These are phyloP conservation scores for Amitus sp. DNA, from an alignment of 2,888 invertebrate genomes.

Conservation along the genomic window DNA sequence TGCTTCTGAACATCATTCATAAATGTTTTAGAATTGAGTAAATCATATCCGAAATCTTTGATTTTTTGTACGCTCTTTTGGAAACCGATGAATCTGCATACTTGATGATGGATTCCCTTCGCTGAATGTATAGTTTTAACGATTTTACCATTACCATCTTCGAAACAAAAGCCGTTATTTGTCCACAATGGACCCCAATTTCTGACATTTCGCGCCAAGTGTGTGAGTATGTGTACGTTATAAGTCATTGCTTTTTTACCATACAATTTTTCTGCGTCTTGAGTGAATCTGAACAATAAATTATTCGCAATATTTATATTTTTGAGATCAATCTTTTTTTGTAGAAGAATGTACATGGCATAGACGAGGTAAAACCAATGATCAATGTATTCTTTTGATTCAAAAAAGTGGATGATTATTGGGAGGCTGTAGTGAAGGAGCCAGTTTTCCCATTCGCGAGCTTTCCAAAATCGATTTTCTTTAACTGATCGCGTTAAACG, in stretches of 20 bases:
- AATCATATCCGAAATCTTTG: no score
- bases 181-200: conserved; percentile 29
- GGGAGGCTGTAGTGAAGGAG: conserved; percentile 15
- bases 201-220: conserved; percentile 26
- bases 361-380: conserved; percentile 18
- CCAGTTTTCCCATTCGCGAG: conserved; percentile 21
- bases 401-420: background rate
- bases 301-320: conserved; percentile 18
- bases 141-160: conserved; percentile 18
- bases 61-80: background rate
- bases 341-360: conserved; percentile 10
- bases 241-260: conserved; percentile 22
- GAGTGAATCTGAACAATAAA: conserved; percentile 9
- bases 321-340: conserved; percentile 7
- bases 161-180: conserved; percentile 32
- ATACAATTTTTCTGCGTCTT: conserved; percentile 15
- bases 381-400: conserved; percentile 8
- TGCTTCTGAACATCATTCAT: no score
- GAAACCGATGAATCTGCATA: conserved; percentile 12
- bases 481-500: conserved; percentile 6
- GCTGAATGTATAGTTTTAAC: conserved; percentile 16
- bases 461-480: conserved; percentile 21
- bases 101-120: conserved; percentile 24
- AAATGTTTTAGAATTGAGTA: no score
- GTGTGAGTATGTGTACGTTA: conserved; percentile 32